A percentile compares a stretch with the other conserved stretches of the same genome.
Evolutionary conservation across 2,888 invertebrate species (phyloP).

Genomic region (Rhabditophanes sp.): DNA sequence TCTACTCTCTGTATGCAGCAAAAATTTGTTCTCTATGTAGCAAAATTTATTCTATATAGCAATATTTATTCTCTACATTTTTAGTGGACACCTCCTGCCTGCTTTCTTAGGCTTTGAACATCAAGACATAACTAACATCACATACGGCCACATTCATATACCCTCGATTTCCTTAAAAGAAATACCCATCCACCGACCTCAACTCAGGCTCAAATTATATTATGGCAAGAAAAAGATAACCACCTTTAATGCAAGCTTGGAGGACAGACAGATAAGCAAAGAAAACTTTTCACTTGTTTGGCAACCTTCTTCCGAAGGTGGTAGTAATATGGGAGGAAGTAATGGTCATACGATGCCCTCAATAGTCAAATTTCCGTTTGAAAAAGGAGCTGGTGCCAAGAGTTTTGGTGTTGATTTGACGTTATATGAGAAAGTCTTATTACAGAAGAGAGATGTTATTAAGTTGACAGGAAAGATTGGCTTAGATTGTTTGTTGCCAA

Average conservation of each 20-base stretch:
- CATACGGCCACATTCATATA: conserved; percentile 37
- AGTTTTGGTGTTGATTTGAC: conserved; percentile 30
- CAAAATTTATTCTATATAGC: conserved; percentile 3
- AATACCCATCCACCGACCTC: conserved; percentile 42
- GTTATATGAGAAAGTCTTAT: conserved; percentile 45
- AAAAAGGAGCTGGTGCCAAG: too few relatives aligned
- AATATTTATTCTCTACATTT: too few relatives aligned
- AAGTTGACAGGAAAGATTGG: too few relatives aligned
- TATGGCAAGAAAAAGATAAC: conserved; percentile 44
- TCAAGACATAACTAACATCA: conserved; percentile 33
- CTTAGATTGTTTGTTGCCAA: not conserved
- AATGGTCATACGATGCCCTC: conserved; percentile 22
- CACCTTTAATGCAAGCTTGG: conserved; percentile 40
- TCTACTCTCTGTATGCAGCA: too few relatives aligned
- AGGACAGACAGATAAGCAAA: conserved; percentile 29
- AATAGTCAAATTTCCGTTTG: conserved; percentile 43
- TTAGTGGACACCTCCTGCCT: conserved; percentile 46
- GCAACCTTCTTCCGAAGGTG: conserved; percentile 37
- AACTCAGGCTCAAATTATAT: conserved; percentile 35
- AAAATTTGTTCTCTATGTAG: not conserved
- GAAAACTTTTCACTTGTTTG: conserved; percentile 42
- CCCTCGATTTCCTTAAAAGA: conserved; percentile 42
- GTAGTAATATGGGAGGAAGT: too few relatives aligned
- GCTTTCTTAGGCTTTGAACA: conserved; percentile 43
- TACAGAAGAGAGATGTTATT: conserved; percentile 46